phyloP scores from a whole-genome alignment of 2,888 invertebrate species.

The Megalurothrips usitatus region DNA sequence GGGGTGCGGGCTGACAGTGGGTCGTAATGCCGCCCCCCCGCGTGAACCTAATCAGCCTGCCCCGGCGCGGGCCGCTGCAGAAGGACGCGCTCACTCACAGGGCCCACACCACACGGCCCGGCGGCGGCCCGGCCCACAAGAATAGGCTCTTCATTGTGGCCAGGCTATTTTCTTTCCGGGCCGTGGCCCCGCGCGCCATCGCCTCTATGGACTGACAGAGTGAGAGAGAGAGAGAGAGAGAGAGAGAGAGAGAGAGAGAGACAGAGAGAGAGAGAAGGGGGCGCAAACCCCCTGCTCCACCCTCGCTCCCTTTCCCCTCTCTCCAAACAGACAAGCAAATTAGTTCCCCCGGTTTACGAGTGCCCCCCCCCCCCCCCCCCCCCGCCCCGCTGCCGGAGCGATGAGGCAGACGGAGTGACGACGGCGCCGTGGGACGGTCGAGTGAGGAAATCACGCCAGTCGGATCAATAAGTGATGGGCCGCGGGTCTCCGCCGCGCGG shows the following conservation, averaged over 20 bases:
- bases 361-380: neutral
- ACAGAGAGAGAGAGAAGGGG: neutral
- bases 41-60: constrained; percentile 7
- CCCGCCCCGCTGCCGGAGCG: neutral
- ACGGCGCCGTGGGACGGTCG: neutral
- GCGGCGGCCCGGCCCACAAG: neutral
- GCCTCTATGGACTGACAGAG: neutral
- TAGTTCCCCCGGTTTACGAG: constrained; percentile 12
- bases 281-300: constrained; percentile 20
- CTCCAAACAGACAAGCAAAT: constrained; percentile 23
- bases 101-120: neutral
- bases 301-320: neutral
- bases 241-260: too few relatives aligned
- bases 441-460: constrained; percentile 9
- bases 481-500: neutral
- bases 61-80: neutral
- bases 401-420: neutral
- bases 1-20: too few relatives aligned
- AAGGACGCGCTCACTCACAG: neutral
- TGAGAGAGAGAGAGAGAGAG: too few relatives aligned
- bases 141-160: constrained; percentile 19
- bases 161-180: constrained; percentile 19
- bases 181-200: neutral
- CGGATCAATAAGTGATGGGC: neutral
- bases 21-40: neutral